Evolutionary conservation across 1,140 invertebrate genomes (phyloP).

Genomic region (Listronotus oregonensis): DNA sequence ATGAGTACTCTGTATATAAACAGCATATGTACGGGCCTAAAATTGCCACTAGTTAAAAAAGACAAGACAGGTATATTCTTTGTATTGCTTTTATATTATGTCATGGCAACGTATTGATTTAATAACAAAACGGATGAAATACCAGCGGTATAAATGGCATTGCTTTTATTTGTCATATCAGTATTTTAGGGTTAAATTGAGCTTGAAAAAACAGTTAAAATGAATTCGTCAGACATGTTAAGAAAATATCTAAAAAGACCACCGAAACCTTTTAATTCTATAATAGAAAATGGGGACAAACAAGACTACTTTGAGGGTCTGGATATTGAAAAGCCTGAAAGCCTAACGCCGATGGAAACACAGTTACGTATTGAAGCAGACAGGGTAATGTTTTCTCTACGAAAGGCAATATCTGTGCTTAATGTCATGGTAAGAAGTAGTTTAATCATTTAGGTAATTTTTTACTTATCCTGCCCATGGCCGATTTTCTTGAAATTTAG

Average conservation of each 20-base stretch:
- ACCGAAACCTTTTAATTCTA: conserved; percentile 28
- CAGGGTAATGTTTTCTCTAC: conserved; percentile 39
- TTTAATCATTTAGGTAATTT: background rate
- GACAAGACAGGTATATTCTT: no score
- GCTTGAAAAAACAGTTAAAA: conserved; percentile 49
- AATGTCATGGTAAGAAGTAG: conserved; percentile 41
- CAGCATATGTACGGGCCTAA: no score
- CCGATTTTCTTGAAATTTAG: no score
- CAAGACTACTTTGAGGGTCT: conserved; percentile 23
- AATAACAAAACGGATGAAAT: no score
- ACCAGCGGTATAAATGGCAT: no score
- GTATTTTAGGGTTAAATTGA: no score
- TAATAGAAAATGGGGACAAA: conserved; percentile 28
- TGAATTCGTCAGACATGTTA: conserved; percentile 34
- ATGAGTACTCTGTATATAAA: no score
- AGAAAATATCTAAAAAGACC: conserved; percentile 8
- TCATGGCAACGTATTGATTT: no score
- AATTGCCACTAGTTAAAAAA: no score
- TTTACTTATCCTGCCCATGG: background rate
- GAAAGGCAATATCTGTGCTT: conserved; percentile 33
- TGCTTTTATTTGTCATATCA: no score
- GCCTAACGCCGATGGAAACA: conserved; percentile 34
- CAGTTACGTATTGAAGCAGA: conserved; percentile 40
- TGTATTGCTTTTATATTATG: no score
- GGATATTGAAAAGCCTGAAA: conserved; percentile 27